These are phyloP conservation scores for Apocheima hispidaria DNA, from an alignment of 2,888 invertebrate species.

Conservation along the genomic window DNA sequence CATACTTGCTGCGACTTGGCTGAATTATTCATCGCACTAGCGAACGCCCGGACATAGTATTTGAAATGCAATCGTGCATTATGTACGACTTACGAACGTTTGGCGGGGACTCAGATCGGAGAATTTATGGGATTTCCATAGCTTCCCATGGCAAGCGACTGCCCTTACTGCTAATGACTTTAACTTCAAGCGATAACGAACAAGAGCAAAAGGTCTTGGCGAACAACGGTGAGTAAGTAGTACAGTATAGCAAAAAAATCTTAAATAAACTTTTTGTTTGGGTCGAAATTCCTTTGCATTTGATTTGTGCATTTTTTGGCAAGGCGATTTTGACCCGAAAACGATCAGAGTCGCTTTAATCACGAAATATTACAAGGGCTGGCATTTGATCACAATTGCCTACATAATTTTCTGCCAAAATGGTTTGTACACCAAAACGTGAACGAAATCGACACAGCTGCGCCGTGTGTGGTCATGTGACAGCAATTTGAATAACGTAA, in stretches of 20 bases:
- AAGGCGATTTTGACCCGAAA: too few relatives aligned
- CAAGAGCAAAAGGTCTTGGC: too few relatives aligned
- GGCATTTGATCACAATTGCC: too few relatives aligned
- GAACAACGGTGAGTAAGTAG: too few relatives aligned
- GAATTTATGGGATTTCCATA: constrained; percentile 27
- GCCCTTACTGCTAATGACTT: too few relatives aligned
- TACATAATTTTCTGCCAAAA: neutral
- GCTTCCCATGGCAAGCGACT: neutral
- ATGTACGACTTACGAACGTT: constrained; percentile 63
- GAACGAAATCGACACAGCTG: constrained; percentile 55
- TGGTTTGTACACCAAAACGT: constrained; percentile 33
- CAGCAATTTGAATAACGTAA: constrained; percentile 80
- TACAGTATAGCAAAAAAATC: too few relatives aligned
- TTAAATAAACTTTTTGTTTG: too few relatives aligned
- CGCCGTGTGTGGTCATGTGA: constrained; percentile 62
- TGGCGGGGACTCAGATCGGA: constrained; percentile 42
- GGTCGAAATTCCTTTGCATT: too few relatives aligned
- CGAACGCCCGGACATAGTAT: constrained; percentile 61
- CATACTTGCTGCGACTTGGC: constrained; percentile 47
- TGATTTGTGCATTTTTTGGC: too few relatives aligned
- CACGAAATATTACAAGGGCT: too few relatives aligned
- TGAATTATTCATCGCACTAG: constrained; percentile 73
- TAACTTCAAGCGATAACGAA: too few relatives aligned
- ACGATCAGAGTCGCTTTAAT: too few relatives aligned
- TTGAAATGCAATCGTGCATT: constrained; percentile 71